phyloP scores from a whole-genome alignment of 2,797 vertebrate species.

The Lacerta agilis region DNA sequence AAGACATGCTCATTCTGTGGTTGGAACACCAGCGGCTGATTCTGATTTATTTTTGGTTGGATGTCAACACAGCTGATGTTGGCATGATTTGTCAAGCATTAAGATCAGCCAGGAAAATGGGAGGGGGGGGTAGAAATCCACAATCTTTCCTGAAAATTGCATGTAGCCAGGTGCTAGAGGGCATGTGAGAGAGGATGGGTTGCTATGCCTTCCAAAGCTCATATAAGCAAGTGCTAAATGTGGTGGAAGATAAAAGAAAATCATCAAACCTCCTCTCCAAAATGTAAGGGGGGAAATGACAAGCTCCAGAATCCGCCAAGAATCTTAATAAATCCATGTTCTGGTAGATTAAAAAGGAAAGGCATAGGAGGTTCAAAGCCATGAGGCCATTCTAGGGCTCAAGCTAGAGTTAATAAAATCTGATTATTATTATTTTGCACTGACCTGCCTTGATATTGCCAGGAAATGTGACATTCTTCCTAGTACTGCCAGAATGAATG shows the following conservation, averaged over 20 bases:
- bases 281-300: neutral
- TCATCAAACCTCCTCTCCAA: neutral
- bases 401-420: constrained; percentile 16
- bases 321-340: constrained; percentile 29
- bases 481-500: neutral
- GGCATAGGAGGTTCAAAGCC: constrained; percentile 4
- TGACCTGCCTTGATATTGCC: neutral
- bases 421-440: constrained; percentile 14
- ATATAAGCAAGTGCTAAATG: constrained; percentile 24
- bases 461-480: neutral
- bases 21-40: constrained; percentile 13
- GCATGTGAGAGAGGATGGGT: neutral
- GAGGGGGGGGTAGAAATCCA: neutral
- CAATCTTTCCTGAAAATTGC: constrained; percentile 28
- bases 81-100: constrained; percentile 31
- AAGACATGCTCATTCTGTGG: constrained; percentile 18
- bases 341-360: constrained; percentile 22
- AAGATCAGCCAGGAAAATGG: constrained; percentile 30
- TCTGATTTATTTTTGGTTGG: constrained; percentile 36
- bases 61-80: constrained; percentile 28
- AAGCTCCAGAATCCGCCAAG: constrained; percentile 8
- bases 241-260: constrained; percentile 37
- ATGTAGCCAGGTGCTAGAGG: constrained; percentile 3
- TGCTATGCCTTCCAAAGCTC: neutral
- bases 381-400: neutral